Evolutionary conservation across 2,888 invertebrate genomes (phyloP).

Genomic region (Folsomia manolachei): DNA sequence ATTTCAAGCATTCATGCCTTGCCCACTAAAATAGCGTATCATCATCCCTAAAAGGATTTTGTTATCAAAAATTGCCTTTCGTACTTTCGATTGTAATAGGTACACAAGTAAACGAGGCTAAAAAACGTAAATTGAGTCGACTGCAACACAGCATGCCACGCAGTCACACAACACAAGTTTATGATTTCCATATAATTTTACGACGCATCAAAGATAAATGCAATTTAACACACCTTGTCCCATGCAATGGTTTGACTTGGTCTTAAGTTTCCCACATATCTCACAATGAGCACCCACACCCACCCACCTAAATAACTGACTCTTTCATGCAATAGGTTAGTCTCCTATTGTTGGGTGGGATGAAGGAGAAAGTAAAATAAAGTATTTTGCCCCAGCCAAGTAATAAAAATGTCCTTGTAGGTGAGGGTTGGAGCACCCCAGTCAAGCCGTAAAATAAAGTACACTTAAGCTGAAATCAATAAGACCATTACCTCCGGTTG

Average conservation of each 20-base stretch:
- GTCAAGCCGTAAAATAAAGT: conserved; percentile 1
- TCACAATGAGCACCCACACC: not conserved
- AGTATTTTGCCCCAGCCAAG: conserved; percentile 2
- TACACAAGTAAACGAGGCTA: not conserved
- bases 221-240: not conserved
- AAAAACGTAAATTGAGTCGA: not conserved
- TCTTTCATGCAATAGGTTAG: too few relatives aligned
- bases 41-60: too few relatives aligned
- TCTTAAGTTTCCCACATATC: not conserved
- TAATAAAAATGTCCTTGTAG: conserved; percentile 15
- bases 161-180: not conserved
- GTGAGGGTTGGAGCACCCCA: not conserved
- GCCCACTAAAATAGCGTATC: too few relatives aligned
- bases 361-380: conserved; percentile 11
- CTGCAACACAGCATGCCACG: too few relatives aligned
- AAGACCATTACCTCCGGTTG: conserved; percentile 15
- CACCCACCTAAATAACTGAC: too few relatives aligned
- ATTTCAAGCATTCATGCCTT: too few relatives aligned
- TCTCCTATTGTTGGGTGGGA: too few relatives aligned
- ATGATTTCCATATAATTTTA: conserved; percentile 17
- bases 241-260: not conserved
- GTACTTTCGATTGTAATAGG: not conserved
- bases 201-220: conserved; percentile 17
- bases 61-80: too few relatives aligned
- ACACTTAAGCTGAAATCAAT: conserved; percentile 22